Percentiles rank a stretch among this genome's conserved stretches.
Conservation (phyloP, 2,888 invertebrate genomes). For the Agriotes lineatus region DNA sequence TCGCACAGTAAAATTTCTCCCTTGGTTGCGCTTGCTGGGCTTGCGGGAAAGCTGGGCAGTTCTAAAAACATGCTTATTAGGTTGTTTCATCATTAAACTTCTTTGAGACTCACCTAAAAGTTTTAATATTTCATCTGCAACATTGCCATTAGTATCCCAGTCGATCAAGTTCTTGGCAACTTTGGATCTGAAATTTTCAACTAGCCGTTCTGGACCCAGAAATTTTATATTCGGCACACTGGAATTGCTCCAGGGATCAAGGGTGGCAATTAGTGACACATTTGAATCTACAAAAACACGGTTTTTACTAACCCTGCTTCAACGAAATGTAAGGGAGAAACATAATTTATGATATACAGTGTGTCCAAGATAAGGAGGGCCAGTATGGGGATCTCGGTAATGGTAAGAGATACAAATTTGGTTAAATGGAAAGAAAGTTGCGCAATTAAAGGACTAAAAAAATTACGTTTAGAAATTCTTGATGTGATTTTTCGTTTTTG, state of each 20-base stretch:
- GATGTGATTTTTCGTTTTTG: too few species aligned
- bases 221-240: constrained; percentile 63
- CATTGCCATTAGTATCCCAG: constrained; percentile 59
- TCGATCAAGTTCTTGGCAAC: constrained; percentile 60
- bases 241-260: constrained; percentile 59
- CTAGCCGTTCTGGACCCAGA: constrained; percentile 62
- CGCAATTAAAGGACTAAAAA: too few species aligned
- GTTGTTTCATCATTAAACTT: not conserved
- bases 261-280: constrained; percentile 61
- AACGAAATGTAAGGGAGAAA: too few species aligned
- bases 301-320: too few species aligned
- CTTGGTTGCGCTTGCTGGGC: constrained; percentile 40
- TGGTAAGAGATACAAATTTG: too few species aligned
- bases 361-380: too few species aligned
- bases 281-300: constrained; percentile 61
- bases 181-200: constrained; percentile 54
- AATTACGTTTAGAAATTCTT: too few species aligned
- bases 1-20: constrained; percentile 47
- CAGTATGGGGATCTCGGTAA: too few species aligned
- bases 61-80: too few species aligned
- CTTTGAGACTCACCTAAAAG: constrained; percentile 54
- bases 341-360: too few species aligned
- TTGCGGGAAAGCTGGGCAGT: constrained; percentile 57
- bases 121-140: constrained; percentile 60
- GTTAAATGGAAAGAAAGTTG: too few species aligned